A percentile compares a stretch with the other conserved stretches of the same genome.
Evolutionary conservation across 2,888 invertebrate genomes (phyloP).

Genomic region (Loripinus fragilis): DNA sequence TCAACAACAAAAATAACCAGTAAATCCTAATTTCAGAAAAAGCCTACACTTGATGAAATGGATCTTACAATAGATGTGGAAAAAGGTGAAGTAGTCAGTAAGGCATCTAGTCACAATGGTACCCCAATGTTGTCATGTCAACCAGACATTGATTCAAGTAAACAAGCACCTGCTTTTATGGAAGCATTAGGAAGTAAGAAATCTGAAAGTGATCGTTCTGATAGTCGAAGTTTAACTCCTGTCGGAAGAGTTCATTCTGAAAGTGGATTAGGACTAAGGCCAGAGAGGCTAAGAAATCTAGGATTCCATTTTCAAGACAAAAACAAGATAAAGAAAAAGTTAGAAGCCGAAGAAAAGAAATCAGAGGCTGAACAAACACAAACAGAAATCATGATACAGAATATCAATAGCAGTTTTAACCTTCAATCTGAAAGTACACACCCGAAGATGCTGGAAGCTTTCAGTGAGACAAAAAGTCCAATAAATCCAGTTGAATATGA

Average conservation of each 20-base stretch:
- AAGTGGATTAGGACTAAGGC: neutral
- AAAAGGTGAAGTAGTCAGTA: slow-evolving; percentile 56
- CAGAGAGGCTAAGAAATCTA: slow-evolving; percentile 5
- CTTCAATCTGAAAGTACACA: too few species aligned
- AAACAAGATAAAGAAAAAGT: neutral
- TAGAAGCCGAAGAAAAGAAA: too few species aligned
- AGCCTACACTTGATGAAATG: slow-evolving; percentile 57
- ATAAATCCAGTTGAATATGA: too few species aligned
- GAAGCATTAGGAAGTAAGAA: neutral
- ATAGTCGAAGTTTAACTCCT: neutral
- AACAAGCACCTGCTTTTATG: neutral
- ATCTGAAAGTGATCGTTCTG: neutral
- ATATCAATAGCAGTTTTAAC: too few species aligned
- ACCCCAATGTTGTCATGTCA: neutral
- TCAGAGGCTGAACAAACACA: too few species aligned
- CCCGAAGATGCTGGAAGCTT: too few species aligned
- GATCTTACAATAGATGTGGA: slow-evolving; percentile 63
- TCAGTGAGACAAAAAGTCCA: too few species aligned
- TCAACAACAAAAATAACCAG: too few species aligned
- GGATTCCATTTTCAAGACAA: slow-evolving; percentile 7
- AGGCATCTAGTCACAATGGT: neutral
- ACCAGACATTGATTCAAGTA: neutral
- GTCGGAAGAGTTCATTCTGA: neutral
- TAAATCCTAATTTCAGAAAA: slow-evolving; percentile 51
- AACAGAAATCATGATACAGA: too few species aligned